phyloP scores from a whole-genome alignment of 2,797 vertebrate species.

The Serranus cabrilla region DNA sequence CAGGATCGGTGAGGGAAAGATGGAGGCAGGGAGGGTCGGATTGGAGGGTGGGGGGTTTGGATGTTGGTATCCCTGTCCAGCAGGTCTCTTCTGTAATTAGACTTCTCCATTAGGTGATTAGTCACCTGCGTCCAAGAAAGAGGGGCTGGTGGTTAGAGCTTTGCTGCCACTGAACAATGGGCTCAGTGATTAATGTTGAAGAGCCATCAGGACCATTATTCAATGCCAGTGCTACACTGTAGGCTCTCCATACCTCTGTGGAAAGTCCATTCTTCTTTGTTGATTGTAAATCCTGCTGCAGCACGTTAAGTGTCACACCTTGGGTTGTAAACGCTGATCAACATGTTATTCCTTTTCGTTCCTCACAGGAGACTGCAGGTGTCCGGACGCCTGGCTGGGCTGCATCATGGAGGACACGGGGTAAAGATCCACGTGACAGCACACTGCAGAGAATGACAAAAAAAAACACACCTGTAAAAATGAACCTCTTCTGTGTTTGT shows the following conservation, averaged over 20 bases:
- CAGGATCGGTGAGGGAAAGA: slow-evolving; percentile 5
- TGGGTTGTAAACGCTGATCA: neutral
- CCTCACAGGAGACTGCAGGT: slow-evolving; percentile 91
- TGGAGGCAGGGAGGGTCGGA: neutral
- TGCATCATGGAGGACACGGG: slow-evolving; percentile 98
- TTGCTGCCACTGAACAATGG: slow-evolving; percentile 51
- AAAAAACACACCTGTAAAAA: slow-evolving; percentile 10
- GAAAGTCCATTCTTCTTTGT: slow-evolving; percentile 1
- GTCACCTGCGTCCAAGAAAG: slow-evolving; percentile 59
- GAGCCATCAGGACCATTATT: slow-evolving; percentile 53
- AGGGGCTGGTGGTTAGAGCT: slow-evolving; percentile 25
- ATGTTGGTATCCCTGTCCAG: slow-evolving; percentile 38
- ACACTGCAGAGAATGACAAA: neutral
- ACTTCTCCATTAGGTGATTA: slow-evolving; percentile 65
- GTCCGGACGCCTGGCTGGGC: slow-evolving; percentile 93
- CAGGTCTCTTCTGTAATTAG: slow-evolving; percentile 64
- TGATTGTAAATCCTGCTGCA: neutral
- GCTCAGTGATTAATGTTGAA: slow-evolving; percentile 58
- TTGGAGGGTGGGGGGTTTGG: neutral
- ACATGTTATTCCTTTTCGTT: neutral
- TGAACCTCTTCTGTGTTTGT: neutral
- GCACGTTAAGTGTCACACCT: neutral
- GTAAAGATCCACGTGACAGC: slow-evolving; percentile 77
- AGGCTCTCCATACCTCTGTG: neutral
- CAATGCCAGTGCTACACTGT: slow-evolving; percentile 34